A percentile compares a stretch with the other conserved stretches of the same genome.
Conservation (phyloP, 2,113 vertebrate species). For the Callithrix jacchus region DNA sequence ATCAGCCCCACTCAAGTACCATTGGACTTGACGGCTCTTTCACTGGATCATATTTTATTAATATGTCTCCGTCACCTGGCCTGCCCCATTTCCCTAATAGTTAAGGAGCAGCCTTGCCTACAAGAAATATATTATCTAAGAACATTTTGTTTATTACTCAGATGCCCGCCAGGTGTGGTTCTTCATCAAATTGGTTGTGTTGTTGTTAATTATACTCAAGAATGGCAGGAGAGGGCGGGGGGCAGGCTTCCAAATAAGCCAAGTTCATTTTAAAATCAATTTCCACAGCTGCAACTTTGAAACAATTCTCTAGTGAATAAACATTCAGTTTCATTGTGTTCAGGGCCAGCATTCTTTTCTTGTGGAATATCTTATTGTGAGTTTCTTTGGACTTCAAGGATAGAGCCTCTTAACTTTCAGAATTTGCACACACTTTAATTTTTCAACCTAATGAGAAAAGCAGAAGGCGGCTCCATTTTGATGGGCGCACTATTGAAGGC, state of each 20-base stretch:
- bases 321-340: neutral
- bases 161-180: neutral
- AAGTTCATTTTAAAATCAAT: constrained; percentile 25
- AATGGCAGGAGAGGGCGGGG: neutral
- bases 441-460: neutral
- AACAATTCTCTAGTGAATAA: neutral
- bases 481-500: neutral
- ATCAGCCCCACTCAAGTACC: neutral
- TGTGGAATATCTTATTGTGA: neutral
- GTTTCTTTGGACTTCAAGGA: constrained; percentile 48
- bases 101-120: neutral
- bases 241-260: neutral
- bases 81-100: neutral
- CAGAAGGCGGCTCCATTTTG: neutral
- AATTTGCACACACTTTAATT: constrained; percentile 31
- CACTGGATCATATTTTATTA: neutral
- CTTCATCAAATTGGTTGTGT: neutral
- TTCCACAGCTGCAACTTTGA: constrained; percentile 34
- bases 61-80: neutral
- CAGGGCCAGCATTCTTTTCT: constrained; percentile 47
- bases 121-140: constrained; percentile 2
- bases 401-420: constrained; percentile 54
- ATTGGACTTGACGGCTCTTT: neutral
- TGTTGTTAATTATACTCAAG: neutral
- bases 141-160: neutral